Conservation (phyloP, 2,888 invertebrate genomes). For the Drosophila formosana region DNA sequence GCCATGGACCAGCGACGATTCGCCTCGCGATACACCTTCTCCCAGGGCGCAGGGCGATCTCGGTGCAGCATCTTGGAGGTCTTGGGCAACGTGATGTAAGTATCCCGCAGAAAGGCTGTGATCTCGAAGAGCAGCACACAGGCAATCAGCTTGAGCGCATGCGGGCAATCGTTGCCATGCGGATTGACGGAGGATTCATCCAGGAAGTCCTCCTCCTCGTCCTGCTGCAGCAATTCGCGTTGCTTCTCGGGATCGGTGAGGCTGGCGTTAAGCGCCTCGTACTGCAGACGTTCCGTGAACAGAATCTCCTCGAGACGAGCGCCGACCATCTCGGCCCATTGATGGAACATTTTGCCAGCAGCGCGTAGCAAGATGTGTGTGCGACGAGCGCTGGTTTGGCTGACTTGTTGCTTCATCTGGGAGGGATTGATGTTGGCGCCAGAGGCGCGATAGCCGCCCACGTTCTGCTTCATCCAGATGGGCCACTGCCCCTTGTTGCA, state of each 20-base stretch:
- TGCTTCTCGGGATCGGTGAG: slow-evolving; percentile 92
- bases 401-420: slow-evolving; percentile 85
- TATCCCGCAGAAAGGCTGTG: slow-evolving; percentile 97
- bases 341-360: slow-evolving; percentile 98
- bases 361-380: slow-evolving; percentile 92
- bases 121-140: slow-evolving; percentile 98
- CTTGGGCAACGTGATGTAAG: slow-evolving; percentile 94
- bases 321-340: slow-evolving; percentile 90
- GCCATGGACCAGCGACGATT: slow-evolving; percentile 98
- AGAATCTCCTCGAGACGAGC: slow-evolving; percentile 96
- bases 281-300: slow-evolving; percentile 91
- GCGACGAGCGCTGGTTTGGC: slow-evolving; percentile 88
- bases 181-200: slow-evolving; percentile 88
- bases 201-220: slow-evolving; percentile 98
- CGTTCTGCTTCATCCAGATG: slow-evolving; percentile 96
- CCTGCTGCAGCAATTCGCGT: slow-evolving; percentile 90
- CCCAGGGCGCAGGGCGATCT: slow-evolving; percentile 93
- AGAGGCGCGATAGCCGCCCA: slow-evolving; percentile 88
- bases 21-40: slow-evolving; percentile 92
- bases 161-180: slow-evolving; percentile 93
- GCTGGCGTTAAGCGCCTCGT: slow-evolving; percentile 89
- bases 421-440: slow-evolving; percentile 87
- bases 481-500: slow-evolving; percentile 99
- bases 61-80: slow-evolving; percentile 89
- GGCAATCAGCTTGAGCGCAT: slow-evolving; percentile 95